Conservation (phyloP, 2,888 invertebrate species). For the Plagodis dolabraria region DNA sequence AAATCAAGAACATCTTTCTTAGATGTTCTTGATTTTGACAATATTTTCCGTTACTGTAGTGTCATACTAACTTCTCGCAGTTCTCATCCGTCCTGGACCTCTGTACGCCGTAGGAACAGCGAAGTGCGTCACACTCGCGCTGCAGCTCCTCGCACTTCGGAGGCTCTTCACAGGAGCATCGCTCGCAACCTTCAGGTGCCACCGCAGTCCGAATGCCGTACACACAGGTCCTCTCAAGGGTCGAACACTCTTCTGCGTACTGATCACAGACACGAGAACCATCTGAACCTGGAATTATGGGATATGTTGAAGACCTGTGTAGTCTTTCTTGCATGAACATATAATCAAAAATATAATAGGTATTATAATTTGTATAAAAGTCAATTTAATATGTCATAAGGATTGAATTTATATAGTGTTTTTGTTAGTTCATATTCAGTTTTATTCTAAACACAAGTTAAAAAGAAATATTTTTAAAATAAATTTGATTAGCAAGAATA, state of each 20-base stretch:
- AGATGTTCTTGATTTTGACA: no score
- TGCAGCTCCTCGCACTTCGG: slow-evolving; percentile 84
- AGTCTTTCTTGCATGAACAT: neutral
- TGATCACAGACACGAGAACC: slow-evolving; percentile 77
- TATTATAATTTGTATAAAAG: no score
- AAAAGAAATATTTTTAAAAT: no score
- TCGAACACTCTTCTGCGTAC: slow-evolving; percentile 85
- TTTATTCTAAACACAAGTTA: no score
- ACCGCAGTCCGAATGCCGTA: slow-evolving; percentile 87
- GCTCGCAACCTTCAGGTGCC: slow-evolving; percentile 84
- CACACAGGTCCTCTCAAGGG: slow-evolving; percentile 85
- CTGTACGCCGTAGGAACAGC: slow-evolving; percentile 90
- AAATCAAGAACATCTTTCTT: no score
- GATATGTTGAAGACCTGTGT: neutral
- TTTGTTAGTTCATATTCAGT: no score
- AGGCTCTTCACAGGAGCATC: slow-evolving; percentile 79
- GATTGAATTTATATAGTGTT: no score
- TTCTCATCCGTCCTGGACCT: slow-evolving; percentile 54
- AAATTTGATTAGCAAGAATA: no score
- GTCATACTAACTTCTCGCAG: slow-evolving; percentile 57
- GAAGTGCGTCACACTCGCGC: slow-evolving; percentile 86
- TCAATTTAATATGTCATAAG: no score
- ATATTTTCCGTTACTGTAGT: no score
- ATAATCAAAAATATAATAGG: no score
- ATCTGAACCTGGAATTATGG: slow-evolving; percentile 35